phyloP scores from a whole-genome alignment of 2,888 invertebrate genomes.

The Brenthis daphne region DNA sequence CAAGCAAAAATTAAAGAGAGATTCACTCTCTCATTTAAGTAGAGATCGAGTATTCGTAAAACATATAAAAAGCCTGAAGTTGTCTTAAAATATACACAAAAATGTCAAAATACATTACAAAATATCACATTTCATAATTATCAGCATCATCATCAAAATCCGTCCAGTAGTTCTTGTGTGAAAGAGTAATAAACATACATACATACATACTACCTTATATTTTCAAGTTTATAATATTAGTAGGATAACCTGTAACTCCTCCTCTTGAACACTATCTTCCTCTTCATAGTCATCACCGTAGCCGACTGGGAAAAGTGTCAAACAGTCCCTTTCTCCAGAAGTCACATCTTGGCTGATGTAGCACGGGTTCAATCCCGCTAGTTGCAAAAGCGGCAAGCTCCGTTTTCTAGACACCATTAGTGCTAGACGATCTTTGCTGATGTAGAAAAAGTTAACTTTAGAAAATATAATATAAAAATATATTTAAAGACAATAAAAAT shows the following conservation, averaged over 20 bases:
- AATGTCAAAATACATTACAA: too few relatives aligned
- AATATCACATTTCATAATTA: too few relatives aligned
- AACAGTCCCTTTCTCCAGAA: constrained; percentile 67
- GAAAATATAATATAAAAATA: not conserved
- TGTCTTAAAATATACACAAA: too few relatives aligned
- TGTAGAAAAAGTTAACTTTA: not conserved
- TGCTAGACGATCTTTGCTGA: constrained; percentile 68
- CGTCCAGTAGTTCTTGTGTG: too few relatives aligned
- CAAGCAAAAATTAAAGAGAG: too few relatives aligned
- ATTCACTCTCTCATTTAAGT: too few relatives aligned
- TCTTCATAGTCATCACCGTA: constrained; percentile 70
- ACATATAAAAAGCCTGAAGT: too few relatives aligned
- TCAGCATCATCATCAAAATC: too few relatives aligned
- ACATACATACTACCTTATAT: too few relatives aligned
- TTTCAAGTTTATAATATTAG: too few relatives aligned
- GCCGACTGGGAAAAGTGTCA: constrained; percentile 70
- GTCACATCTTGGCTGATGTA: constrained; percentile 67
- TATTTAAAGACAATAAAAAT: not conserved
- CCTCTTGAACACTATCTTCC: constrained; percentile 58
- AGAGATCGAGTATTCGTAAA: too few relatives aligned
- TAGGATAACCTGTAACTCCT: constrained; percentile 40
- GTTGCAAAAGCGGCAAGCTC: constrained; percentile 66
- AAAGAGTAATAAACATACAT: too few relatives aligned
- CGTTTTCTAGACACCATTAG: constrained; percentile 73
- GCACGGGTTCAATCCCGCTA: constrained; percentile 66